Conservation (phyloP, 2,888 invertebrate genomes). For the Achlya flavicornis region DNA sequence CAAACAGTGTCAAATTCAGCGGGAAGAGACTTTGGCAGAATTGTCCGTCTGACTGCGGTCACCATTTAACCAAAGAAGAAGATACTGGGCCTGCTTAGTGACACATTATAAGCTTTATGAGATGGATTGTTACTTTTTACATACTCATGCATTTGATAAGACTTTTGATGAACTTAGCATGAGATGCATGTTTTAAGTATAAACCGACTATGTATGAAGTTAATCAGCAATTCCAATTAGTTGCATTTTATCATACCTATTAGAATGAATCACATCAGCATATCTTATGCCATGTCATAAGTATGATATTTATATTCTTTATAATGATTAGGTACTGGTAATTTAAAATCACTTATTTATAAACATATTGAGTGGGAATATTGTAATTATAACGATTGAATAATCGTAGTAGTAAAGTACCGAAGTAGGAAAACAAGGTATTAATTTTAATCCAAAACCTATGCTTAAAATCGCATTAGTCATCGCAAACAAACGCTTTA, state of each 20-base stretch:
- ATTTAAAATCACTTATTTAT: neutral
- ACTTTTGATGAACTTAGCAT: too few relatives aligned
- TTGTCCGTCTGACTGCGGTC: too few relatives aligned
- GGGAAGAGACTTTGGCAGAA: too few relatives aligned
- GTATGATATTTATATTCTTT: neutral
- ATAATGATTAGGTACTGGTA: neutral
- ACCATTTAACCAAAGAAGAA: too few relatives aligned
- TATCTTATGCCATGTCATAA: neutral
- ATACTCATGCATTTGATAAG: too few relatives aligned
- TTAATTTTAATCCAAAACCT: neutral
- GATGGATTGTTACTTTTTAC: too few relatives aligned
- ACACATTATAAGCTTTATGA: too few relatives aligned
- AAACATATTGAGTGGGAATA: neutral
- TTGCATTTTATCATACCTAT: neutral
- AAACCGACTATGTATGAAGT: neutral
- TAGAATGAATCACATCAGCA: neutral
- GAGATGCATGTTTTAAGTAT: too few relatives aligned
- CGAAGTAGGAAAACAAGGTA: neutral
- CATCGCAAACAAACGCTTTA: neutral
- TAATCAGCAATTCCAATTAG: conserved; percentile 2
- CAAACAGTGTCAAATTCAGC: too few relatives aligned
- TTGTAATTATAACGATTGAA: too few relatives aligned
- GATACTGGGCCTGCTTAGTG: too few relatives aligned
- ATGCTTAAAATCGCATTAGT: neutral
- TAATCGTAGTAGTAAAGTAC: too few relatives aligned